Base-by-base conservation (phyloP, 2,888 invertebrate species). In the Dicranocentrus wangi region DNA sequence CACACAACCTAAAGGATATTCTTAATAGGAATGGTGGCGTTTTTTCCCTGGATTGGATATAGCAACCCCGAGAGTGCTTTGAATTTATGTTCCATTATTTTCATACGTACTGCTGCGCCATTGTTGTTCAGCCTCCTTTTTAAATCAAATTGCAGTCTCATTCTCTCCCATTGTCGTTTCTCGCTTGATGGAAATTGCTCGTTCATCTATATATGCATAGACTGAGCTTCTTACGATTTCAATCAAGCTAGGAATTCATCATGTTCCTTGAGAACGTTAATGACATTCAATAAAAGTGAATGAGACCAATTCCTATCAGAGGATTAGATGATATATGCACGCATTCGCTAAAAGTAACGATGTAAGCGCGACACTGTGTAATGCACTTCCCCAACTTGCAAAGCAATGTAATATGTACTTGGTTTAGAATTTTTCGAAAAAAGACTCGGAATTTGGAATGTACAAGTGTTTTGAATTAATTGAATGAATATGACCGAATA, bases 11-110 rank as follows among this genome's bases (percentile, higher is more conserved):
- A 32, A n/a, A n/a, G 13, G 13, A n/a, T 5, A 3, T 10, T 51
- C 51, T 10, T 10, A 51, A 51, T 17, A 51, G 10, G 17, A 51
- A 51, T 7, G 7, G 39, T 39, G 39, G 39, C 39, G 28, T 69
- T 69, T 39, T 47, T 51, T 53, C 53, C 28, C 27, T 53, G 21
- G 55, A 69, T 69, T 39, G 53, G 53, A 53, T 69, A 32, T 69
- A 66, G 27, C 39, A 32, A 27, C 10, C 23, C 15, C 15, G 7
- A 47, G n/a, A 21, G 15, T 53, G 7, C 23, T 32, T 61, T 32
- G 39, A 61, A 17, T 28, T 61, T 13, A 17, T 15, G 1, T 17
- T 19, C 61, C 39, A 32, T 61, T 61, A 28, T 28, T 61, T 7
- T 61, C 61, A 28, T 23, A 27, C 28, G n/a, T 43, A 28, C 71